Evolutionary conservation across 1,140 invertebrate species (phyloP).

Genomic region (Pseudobourletiella spinata): DNA sequence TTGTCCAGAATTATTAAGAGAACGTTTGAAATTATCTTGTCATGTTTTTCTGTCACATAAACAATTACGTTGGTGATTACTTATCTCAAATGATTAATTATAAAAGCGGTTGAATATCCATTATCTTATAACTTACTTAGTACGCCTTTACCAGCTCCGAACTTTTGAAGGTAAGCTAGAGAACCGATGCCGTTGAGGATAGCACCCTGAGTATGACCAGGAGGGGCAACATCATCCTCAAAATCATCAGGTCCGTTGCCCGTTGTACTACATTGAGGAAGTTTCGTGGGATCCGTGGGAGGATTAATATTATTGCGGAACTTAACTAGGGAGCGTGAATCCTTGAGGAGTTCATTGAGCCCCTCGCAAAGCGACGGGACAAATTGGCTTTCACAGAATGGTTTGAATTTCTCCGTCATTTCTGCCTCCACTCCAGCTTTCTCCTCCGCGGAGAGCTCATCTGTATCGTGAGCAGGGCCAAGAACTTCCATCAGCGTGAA

Average conservation of each 20-base stretch:
- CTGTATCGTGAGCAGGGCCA: neutral
- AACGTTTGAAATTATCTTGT: neutral
- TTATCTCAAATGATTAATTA: neutral
- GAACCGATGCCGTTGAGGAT: slow-evolving; percentile 17
- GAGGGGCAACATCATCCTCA: slow-evolving; percentile 16
- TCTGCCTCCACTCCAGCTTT: neutral
- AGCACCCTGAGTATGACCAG: slow-evolving; percentile 22
- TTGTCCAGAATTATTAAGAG: slow-evolving; percentile 6
- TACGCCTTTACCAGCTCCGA: neutral
- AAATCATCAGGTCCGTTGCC: neutral
- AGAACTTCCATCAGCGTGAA: slow-evolving; percentile 24
- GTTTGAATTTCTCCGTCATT: neutral
- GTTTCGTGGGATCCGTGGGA: neutral
- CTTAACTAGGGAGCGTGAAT: neutral
- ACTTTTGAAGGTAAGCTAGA: slow-evolving; percentile 11
- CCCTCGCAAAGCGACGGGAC: slow-evolving; percentile 28
- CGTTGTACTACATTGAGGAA: neutral
- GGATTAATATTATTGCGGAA: neutral
- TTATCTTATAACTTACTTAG: slow-evolving; percentile 6
- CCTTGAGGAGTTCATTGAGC: slow-evolving; percentile 25
- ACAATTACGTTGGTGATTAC: neutral
- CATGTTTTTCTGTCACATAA: neutral
- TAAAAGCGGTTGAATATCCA: neutral
- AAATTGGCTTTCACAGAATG: slow-evolving; percentile 4
- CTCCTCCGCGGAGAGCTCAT: neutral